Conservation (phyloP, 37 sponge, comb jelly and placozoan species). For the Agelas oroides region DNA sequence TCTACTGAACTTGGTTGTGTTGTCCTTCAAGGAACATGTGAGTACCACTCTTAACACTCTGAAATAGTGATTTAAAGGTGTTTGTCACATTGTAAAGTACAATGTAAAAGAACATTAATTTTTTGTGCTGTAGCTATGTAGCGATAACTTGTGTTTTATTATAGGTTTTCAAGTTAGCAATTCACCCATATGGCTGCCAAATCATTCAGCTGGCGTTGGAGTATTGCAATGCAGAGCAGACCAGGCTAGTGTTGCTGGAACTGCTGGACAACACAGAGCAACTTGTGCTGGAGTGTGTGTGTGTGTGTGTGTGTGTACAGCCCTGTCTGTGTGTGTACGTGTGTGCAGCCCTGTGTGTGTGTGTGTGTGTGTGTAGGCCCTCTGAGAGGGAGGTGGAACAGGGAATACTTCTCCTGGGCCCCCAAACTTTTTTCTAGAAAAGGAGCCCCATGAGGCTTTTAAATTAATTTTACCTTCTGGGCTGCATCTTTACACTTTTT, state of each 20-base stretch:
- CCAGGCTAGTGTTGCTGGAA: constrained; percentile 79
- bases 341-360: too few relatives aligned
- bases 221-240: constrained; percentile 85
- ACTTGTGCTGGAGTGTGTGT: constrained; percentile 46
- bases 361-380: too few relatives aligned
- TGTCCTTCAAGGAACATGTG: constrained; percentile 83
- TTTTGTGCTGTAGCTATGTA: neutral
- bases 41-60: neutral
- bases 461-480: too few relatives aligned
- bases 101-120: too few relatives aligned
- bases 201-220: constrained; percentile 96
- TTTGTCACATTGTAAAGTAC: neutral
- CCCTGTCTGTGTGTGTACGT: too few relatives aligned
- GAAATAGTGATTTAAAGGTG: too few relatives aligned
- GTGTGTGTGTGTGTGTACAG: too few relatives aligned
- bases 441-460: too few relatives aligned
- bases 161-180: constrained; percentile 83
- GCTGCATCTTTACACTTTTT: too few relatives aligned
- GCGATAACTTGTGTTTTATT: neutral
- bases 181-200: constrained; percentile 96
- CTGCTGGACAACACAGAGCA: constrained; percentile 73
- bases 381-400: too few relatives aligned
- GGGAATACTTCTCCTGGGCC: too few relatives aligned
- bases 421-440: too few relatives aligned
- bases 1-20: constrained; percentile 71